Percentiles rank a stretch among this genome's conserved stretches.
phyloP scores from a whole-genome alignment of 1,140 invertebrate genomes.

The Drosophila prosaltans region DNA sequence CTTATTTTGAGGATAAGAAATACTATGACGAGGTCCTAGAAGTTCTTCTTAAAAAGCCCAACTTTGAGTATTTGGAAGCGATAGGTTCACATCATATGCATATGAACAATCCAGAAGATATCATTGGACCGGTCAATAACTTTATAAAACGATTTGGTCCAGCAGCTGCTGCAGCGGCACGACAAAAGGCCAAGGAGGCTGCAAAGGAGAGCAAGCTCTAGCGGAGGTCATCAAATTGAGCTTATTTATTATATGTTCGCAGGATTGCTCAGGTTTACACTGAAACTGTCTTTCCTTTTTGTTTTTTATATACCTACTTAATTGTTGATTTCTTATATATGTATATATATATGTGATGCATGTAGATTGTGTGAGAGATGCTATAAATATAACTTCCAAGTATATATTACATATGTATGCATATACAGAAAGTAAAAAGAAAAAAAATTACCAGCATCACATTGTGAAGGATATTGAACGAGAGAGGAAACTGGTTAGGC shows the following conservation, averaged over 20 bases:
- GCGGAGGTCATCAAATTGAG: slow-evolving; percentile 36
- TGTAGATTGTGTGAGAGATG: slow-evolving; percentile 7
- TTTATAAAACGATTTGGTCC: slow-evolving; percentile 84
- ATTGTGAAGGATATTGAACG: slow-evolving; percentile 56
- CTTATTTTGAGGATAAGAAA: slow-evolving; percentile 85
- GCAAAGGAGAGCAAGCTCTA: slow-evolving; percentile 66
- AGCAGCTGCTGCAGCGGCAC: slow-evolving; percentile 51
- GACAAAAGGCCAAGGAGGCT: slow-evolving; percentile 62
- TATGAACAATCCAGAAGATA: slow-evolving; percentile 86
- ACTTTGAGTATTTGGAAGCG: slow-evolving; percentile 86
- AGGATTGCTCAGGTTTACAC: slow-evolving; percentile 44
- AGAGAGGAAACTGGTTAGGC: slow-evolving; percentile 57
- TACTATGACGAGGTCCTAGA: slow-evolving; percentile 85
- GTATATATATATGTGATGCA: neutral
- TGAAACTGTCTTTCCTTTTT: slow-evolving; percentile 18
- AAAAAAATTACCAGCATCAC: neutral
- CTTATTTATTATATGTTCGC: slow-evolving; percentile 46
- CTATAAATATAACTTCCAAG: slow-evolving; percentile 9
- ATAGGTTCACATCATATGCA: slow-evolving; percentile 90
- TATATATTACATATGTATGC: neutral
- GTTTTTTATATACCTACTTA: slow-evolving; percentile 49
- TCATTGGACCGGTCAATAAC: slow-evolving; percentile 85
- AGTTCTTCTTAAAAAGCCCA: slow-evolving; percentile 84
- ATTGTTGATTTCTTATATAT: slow-evolving; percentile 32
- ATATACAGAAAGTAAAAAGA: neutral